Conservation (phyloP, 2,888 invertebrate genomes). For the Gonocerus acuteangulatus region DNA sequence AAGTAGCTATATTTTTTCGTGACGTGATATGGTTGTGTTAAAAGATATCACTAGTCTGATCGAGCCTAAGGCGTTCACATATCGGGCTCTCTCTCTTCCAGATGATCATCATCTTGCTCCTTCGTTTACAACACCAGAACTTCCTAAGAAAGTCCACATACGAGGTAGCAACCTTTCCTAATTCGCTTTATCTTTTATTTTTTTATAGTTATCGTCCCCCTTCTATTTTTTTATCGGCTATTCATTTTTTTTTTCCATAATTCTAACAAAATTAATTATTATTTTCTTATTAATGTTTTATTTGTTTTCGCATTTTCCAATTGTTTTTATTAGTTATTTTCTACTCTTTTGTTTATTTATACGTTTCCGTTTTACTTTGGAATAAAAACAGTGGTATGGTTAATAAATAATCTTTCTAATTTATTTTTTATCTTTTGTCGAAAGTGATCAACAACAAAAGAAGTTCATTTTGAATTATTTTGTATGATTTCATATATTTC, state of each 20-base stretch:
- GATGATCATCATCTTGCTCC: constrained; percentile 96
- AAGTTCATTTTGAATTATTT: no score
- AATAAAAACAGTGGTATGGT: no score
- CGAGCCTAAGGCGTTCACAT: background rate
- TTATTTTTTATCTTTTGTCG: no score
- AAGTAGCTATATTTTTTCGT: no score
- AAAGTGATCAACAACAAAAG: no score
- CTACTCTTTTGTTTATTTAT: no score
- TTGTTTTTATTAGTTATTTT: no score
- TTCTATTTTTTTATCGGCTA: background rate
- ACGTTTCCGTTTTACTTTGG: no score
- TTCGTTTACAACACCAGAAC: constrained; percentile 97
- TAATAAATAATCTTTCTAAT: no score
- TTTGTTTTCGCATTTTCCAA: background rate
- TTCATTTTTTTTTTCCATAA: background rate
- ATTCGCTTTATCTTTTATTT: constrained; percentile 1
- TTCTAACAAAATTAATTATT: no score
- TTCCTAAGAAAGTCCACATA: constrained; percentile 97
- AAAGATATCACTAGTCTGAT: background rate
- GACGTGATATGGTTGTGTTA: background rate
- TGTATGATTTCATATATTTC: no score
- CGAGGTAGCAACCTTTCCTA: constrained; percentile 60
- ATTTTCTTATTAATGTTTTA: no score
- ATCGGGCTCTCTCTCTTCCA: constrained; percentile 60
- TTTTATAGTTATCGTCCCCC: background rate